phyloP scores from a whole-genome alignment of 2,797 vertebrate species.

The Crenuchus spilurus region DNA sequence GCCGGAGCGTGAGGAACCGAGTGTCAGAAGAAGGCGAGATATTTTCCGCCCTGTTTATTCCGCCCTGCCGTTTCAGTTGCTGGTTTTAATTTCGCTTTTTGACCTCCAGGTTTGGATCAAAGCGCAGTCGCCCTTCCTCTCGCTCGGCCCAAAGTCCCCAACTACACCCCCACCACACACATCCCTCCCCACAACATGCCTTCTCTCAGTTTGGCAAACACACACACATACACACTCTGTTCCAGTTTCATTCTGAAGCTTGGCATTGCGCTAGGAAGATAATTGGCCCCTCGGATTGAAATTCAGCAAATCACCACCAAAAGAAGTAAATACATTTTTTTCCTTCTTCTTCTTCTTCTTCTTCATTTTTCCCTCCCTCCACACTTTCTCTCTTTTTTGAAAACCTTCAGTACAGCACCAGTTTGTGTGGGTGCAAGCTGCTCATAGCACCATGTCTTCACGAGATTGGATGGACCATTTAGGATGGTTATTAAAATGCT shows the following conservation, averaged over 20 bases:
- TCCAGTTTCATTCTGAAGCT: conserved; percentile 28
- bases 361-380: not conserved
- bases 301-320: conserved; percentile 45
- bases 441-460: not conserved
- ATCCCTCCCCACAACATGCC: not conserved
- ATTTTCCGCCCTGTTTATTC: conserved; percentile 41
- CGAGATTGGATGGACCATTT: conserved; percentile 33
- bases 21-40: conserved; percentile 4
- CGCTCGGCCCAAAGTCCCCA: conserved; percentile 16
- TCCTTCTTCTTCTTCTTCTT: not conserved
- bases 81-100: conserved; percentile 51
- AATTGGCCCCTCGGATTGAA: conserved; percentile 57
- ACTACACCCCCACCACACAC: not conserved
- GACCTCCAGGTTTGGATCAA: conserved; percentile 51
- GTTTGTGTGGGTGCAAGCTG: conserved; percentile 4
- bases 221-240: conserved; percentile 75
- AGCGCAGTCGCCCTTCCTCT: conserved; percentile 31
- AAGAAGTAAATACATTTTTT: conserved; percentile 41
- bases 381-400: conserved; percentile 10
- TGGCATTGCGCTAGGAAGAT: conserved; percentile 44
- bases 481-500: conserved; percentile 58
- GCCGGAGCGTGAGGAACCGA: conserved; percentile 1
- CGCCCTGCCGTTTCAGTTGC: conserved; percentile 36
- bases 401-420: conserved; percentile 13
- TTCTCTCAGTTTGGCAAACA: conserved; percentile 57